Evolutionary conservation across 1,140 invertebrate genomes (phyloP), one percentile per base, ranked within the genome.

Genomic region (Daktulosphaira vitifoliae): DNA sequence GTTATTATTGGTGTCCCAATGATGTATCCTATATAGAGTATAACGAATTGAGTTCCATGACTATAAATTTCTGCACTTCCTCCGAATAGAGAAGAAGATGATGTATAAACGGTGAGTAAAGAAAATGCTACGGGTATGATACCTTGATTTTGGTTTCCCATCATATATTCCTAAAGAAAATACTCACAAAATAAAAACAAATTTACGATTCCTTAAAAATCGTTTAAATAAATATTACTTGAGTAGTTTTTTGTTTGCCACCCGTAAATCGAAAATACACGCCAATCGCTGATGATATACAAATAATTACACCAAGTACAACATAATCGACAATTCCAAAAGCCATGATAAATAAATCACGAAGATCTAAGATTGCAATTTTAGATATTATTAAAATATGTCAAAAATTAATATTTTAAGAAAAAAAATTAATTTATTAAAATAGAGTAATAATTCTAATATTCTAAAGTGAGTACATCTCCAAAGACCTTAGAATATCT

Each of bases 81-180:
- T 13, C 93, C 93, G 15, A 96, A 76, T 18, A 96, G 75, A 0
- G 92, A 93, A n/a, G 96, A 85, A 4, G 92, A 90, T 0, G 92
- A 95, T 87, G 96, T 93, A 71, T 96, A 96, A 42, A 89, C 93
- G 5, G 92, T 89, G 85, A 93, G 91, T 1, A 95, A 74, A 18
- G 88, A 91, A 65, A 93, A 86, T 1, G 86, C 86, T 0, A 94
- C 89, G 0, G 90, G 89, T 1, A 81, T 38, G 54, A 90, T 78
- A 3, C 80, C 78, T 86, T 92, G 89, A 23, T 84, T 85, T 65
- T 81, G 78, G 69, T 89, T 86, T 0, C 87, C 91, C 46, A 89
- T 72, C 67, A 93, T 80, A 72, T 91, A 93, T 75, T 93, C 89
- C 81, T 89, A 73, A 51, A 76, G 79, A 71, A 46, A 48, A 15